These are phyloP conservation scores for Emydura subglobosa DNA, from an alignment of 2,113 vertebrate species.

Conservation along the genomic window DNA sequence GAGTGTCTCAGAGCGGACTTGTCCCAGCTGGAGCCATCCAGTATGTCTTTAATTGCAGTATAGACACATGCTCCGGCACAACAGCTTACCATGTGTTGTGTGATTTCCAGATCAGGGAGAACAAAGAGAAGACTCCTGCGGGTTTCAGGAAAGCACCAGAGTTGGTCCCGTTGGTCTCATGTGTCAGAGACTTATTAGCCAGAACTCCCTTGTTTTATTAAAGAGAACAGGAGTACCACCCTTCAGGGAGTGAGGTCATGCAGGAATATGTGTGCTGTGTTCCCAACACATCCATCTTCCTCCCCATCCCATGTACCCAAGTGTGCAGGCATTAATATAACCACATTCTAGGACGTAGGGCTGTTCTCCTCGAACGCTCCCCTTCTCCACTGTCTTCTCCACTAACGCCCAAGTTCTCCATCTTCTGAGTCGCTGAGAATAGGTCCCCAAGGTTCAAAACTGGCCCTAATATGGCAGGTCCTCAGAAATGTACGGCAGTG, in stretches of 20 bases:
- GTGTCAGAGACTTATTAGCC: background rate
- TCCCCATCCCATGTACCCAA: background rate
- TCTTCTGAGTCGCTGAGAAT: background rate
- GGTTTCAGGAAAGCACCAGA: background rate
- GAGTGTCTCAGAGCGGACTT: too few species aligned
- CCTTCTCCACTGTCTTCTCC: background rate
- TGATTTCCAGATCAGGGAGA: background rate
- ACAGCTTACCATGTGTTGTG: background rate
- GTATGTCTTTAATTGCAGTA: too few species aligned
- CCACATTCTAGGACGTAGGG: rapidly evolving
- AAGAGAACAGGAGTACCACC: background rate
- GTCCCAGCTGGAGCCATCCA: too few species aligned
- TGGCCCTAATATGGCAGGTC: background rate
- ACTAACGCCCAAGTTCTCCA: background rate
- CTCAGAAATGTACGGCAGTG: background rate
- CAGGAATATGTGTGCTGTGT: background rate
- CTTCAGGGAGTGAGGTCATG: background rate
- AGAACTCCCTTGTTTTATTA: background rate
- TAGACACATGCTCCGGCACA: background rate
- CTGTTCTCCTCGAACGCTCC: background rate
- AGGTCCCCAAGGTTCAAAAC: background rate
- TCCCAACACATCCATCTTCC: background rate
- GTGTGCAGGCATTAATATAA: background rate
- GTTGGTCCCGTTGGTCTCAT: background rate
- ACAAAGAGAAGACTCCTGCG: background rate